These are phyloP conservation scores for Ciconia boyciana DNA, from an alignment of 2,113 vertebrate genomes.

Conservation along the genomic window DNA sequence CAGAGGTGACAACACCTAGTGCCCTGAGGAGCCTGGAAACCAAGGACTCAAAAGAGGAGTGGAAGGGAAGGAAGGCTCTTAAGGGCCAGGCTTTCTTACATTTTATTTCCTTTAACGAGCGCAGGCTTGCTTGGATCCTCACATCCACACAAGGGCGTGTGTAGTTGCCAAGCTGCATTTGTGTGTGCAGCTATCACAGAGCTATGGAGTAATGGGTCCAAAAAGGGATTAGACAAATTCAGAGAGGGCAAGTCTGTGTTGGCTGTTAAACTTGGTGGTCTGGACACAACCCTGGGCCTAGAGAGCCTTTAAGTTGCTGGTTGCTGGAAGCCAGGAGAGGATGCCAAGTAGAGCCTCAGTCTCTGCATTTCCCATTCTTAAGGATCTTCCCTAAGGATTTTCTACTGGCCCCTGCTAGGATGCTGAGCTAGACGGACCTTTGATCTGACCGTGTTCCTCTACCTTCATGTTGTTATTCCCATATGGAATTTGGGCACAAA, in stretches of 20 bases:
- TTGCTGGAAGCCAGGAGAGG: conserved; percentile 16
- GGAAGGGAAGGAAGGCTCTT: neutral
- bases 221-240: conserved; percentile 33
- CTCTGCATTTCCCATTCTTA: conserved; percentile 21
- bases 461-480: neutral
- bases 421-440: neutral
- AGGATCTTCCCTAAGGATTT: conserved; percentile 4
- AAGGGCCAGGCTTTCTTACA: neutral
- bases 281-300: conserved; percentile 9
- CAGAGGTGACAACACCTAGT: neutral
- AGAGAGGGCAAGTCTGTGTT: neutral
- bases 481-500: neutral
- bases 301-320: neutral
- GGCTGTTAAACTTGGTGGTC: conserved; percentile 53
- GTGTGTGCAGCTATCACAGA: neutral
- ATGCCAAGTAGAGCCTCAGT: conserved; percentile 11
- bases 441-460: neutral
- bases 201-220: neutral
- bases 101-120: conserved; percentile 1
- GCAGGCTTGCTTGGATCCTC: neutral
- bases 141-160: neutral
- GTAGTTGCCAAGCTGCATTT: neutral
- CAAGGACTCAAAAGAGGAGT: neutral
- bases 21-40: neutral
- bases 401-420: neutral